Base-by-base conservation (phyloP, 2,797 vertebrate genomes). In the Eulemur mongoz region DNA sequence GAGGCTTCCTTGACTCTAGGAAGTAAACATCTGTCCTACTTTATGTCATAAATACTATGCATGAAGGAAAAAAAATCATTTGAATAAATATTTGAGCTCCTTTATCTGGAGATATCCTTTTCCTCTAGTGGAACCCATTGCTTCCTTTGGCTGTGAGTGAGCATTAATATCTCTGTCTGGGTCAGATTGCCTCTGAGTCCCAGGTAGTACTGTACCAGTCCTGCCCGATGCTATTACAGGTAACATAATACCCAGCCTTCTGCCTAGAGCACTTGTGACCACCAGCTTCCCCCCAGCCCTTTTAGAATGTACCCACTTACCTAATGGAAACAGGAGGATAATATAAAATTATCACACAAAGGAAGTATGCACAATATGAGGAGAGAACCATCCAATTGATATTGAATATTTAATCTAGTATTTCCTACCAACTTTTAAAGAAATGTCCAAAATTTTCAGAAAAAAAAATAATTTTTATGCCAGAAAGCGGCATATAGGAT, bases 351-450 rank as follows among this genome's bases (percentile, higher is more conserved):
- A 43, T 73, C 50, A 81, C 78, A 52, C 5, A 57, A 50, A 18
- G 14, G 50, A 92, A 81, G 38, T 91, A 15, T 61, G 30, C 2
- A 20, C 18, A 40, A 40, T 54, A 7, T 63, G 61, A 15, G 57
- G 61, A 15, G 57, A 95, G 23, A 85, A 67, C 11, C 18, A 69
- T 23, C 52, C 80, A 35, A 45, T 27, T 50, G 7, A 35, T 45
- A 73, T 25, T 87, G 32, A 92, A 54, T 91, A 65, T 27, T 9
- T 45, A 75, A 73, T 57, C 30, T 72, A 76, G 30, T 63, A 67
- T 80, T 93, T 91, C 45, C 63, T 45, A 67, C 45, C 18, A 17
- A 22, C 8, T 79, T 89, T 80, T 96, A 59, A 92, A 93, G 69
- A 94, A 92, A 86, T 48, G 25, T 91, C 11, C 63, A 93, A 84